Evolutionary conservation across 2,113 vertebrate genomes (phyloP).

Genomic region (Poeciliopsis occidentalis): DNA sequence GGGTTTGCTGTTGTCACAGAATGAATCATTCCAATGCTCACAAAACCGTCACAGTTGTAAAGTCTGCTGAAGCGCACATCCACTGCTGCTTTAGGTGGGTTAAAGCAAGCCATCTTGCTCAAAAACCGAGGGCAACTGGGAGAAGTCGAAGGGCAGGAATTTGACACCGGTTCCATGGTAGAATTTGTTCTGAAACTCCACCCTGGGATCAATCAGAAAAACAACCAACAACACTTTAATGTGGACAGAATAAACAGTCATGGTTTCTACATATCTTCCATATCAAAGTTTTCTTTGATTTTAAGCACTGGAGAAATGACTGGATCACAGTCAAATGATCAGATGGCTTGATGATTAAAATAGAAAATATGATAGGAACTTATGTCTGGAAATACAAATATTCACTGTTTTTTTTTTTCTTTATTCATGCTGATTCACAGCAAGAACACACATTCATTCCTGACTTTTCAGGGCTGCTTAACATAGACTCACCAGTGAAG

Average conservation of each 20-base stretch:
- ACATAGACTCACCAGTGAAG: conserved; percentile 89
- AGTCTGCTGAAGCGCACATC: conserved; percentile 24
- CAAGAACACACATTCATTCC: not conserved
- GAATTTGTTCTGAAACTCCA: conserved; percentile 99
- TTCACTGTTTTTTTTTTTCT: no score
- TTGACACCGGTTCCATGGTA: conserved; percentile 93
- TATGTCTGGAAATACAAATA: no score
- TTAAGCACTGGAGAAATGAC: no score
- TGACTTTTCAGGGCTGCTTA: not conserved
- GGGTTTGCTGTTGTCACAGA: conserved; percentile 69
- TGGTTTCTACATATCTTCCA: no score
- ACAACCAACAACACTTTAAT: not conserved
- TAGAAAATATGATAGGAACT: no score
- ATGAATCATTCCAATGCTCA: conserved; percentile 55
- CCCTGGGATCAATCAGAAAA: conserved; percentile 79
- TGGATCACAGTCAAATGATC: no score
- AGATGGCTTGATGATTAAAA: no score
- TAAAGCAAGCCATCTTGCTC: conserved; percentile 81
- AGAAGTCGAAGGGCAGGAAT: conserved; percentile 94
- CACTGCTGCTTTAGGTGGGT: conserved; percentile 16
- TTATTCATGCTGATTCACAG: no score
- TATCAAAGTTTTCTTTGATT: no score
- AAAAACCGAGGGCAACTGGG: conserved; percentile 87
- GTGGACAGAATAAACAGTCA: not conserved
- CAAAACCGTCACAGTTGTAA: conserved; percentile 33